Evolutionary conservation across 2,113 vertebrate genomes (phyloP).

Genomic region (Gymnarchus niloticus): DNA sequence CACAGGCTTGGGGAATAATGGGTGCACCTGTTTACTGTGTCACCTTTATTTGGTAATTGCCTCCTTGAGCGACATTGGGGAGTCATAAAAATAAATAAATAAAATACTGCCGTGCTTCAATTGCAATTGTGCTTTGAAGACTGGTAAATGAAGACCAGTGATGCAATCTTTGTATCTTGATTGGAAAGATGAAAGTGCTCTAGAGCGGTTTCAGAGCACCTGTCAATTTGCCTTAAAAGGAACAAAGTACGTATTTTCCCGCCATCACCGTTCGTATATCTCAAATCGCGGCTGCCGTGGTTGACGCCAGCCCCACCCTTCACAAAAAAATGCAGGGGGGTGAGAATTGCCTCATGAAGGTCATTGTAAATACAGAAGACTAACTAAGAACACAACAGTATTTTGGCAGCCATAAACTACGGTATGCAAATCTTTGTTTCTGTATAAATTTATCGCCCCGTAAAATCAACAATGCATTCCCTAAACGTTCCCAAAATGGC

Average conservation of each 20-base stretch:
- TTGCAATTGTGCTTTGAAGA: constrained; percentile 82
- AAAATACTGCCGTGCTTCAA: constrained; percentile 80
- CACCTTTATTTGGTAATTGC: constrained; percentile 98
- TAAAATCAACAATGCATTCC: constrained; percentile 11
- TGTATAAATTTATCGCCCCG: constrained; percentile 9
- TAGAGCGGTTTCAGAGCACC: constrained; percentile 72
- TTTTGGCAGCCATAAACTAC: constrained; percentile 7
- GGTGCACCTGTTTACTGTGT: constrained; percentile 97
- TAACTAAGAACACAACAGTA: constrained; percentile 5
- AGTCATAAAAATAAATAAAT: constrained; percentile 88
- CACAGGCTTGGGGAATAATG: constrained; percentile 94
- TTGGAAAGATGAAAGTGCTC: constrained; percentile 72
- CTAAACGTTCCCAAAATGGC: background rate
- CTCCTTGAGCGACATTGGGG: constrained; percentile 90
- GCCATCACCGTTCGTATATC: constrained; percentile 27
- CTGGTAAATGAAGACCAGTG: constrained; percentile 79
- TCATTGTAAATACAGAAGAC: background rate
- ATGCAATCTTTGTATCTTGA: constrained; percentile 83
- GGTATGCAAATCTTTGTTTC: constrained; percentile 1
- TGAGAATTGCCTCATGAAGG: background rate
- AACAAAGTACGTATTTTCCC: constrained; percentile 73
- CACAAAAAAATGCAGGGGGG: background rate
- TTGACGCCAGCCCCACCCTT: background rate
- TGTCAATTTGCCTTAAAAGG: constrained; percentile 65
- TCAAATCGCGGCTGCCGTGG: background rate